Percentiles rank a stretch among this genome's conserved stretches.
Evolutionary conservation across 2,888 invertebrate species (phyloP).

Genomic region (Julus scanicus): DNA sequence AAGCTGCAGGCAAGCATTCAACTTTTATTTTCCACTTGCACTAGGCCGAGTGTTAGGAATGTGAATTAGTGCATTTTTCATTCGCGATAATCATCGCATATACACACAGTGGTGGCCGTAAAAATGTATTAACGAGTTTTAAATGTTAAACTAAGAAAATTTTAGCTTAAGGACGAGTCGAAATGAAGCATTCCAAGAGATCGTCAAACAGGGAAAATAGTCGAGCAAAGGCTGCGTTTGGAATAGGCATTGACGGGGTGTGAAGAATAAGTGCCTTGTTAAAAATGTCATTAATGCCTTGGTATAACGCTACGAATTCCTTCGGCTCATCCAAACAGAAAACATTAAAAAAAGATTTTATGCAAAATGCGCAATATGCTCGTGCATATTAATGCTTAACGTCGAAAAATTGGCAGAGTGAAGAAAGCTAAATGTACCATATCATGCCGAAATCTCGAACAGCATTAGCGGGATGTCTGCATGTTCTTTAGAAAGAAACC

Average conservation of each 20-base stretch:
- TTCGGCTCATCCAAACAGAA: conserved; percentile 1
- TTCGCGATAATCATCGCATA: conserved; percentile 36
- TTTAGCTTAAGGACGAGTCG: conserved; percentile 35
- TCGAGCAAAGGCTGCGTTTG: neutral
- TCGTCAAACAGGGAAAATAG: conserved; percentile 4
- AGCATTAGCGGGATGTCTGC: neutral
- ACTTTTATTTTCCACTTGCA: neutral
- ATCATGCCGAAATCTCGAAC: conserved; percentile 24
- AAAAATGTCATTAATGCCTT: conserved; percentile 28
- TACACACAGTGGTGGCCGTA: conserved; percentile 23
- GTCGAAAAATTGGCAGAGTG: conserved; percentile 29
- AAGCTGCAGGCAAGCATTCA: conserved; percentile 17
- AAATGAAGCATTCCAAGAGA: conserved; percentile 34
- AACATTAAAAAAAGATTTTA: neutral
- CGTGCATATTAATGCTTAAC: neutral
- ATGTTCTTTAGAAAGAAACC: neutral
- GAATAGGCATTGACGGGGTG: conserved; percentile 36
- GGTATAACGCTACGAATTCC: conserved; percentile 21
- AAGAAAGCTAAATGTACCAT: conserved; percentile 30
- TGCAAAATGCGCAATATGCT: conserved; percentile 21
- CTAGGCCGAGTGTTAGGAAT: conserved; percentile 34
- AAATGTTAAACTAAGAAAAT: conserved; percentile 42
- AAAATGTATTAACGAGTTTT: conserved; percentile 42
- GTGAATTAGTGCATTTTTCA: conserved; percentile 38
- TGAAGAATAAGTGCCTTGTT: conserved; percentile 42